Evolutionary conservation across 1,140 invertebrate species (phyloP), one percentile per base, ranked within the genome.

Genomic region (Mizuhopecten yessoensis): DNA sequence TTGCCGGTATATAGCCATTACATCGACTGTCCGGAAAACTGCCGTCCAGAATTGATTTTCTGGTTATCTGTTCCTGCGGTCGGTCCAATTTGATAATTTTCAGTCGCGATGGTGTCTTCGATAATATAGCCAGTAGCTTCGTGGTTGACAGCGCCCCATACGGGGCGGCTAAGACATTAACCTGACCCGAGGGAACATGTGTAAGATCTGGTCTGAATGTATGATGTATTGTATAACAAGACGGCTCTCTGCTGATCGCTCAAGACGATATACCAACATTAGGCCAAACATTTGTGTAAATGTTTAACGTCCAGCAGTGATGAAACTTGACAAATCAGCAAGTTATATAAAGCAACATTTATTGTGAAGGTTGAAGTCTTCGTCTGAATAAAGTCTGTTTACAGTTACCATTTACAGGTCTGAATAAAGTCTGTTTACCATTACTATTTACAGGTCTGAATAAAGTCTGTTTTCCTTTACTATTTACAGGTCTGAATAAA

Each of bases 21-120:
- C 57, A 75, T 75, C 57, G 23, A 75, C 57, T 75, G 57, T 75
- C 57, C 57, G 57, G 57, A 75, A 75, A 75, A 5, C 57, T 75
- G n/a, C 29, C 9, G 57, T 75, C 57, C 57, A n/a, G 57, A 11
- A 75, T 75, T 75, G 57, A 75, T 75, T 75, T 75, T 75, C 57
- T 75, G 5, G 57, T 75, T 75, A 75, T n/a, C n/a, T 29, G n/a
- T 75, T 75, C 57, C 57, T 29, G 57, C 29, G 57, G 57, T 75
- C n/a, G 57, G 57, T 29, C 57, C 57, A 75, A 75, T 75, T n/a
- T 75, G 57, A 75, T 75, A 23, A 75, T 75, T 75, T 75, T 29
- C 57, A 75, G 57, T 75, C 20, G 7, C 57, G n/a, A 75, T 75
- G 0, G 57, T 75, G n/a, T 75, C 57, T 75, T 29, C 57, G 23